phyloP scores from a whole-genome alignment of 2,113 vertebrate genomes.

The Rhinopomastus cyanomelas region DNA sequence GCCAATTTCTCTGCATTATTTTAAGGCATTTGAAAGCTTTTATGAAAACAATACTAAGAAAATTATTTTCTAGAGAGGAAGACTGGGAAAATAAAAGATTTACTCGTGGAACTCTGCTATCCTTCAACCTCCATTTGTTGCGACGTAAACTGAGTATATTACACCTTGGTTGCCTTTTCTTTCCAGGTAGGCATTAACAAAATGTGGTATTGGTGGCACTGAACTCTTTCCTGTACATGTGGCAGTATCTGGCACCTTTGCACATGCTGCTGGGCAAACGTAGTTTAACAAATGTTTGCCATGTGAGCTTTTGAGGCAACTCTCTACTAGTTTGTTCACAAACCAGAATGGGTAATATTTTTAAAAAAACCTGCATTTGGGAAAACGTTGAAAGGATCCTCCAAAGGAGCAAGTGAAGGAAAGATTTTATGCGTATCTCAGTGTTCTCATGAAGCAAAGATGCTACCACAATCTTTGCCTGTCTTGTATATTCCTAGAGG shows the following conservation, averaged over 20 bases:
- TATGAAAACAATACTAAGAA: constrained; percentile 76
- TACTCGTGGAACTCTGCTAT: constrained; percentile 28
- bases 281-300: constrained; percentile 6
- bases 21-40: constrained; percentile 75
- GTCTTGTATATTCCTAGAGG: neutral
- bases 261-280: neutral
- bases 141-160: constrained; percentile 35
- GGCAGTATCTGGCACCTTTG: neutral
- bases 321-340: neutral
- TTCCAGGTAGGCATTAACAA: neutral
- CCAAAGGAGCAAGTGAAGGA: neutral
- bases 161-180: neutral
- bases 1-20: constrained; percentile 77
- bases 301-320: neutral
- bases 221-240: constrained; percentile 18
- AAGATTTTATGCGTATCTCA: neutral
- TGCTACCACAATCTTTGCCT: neutral
- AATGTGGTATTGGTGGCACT: constrained; percentile 3
- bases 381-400: neutral
- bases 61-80: constrained; percentile 76
- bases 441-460: neutral
- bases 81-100: constrained; percentile 55
- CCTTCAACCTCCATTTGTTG: constrained; percentile 60
- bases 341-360: neutral
- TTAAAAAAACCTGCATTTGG: neutral